phyloP scores from a whole-genome alignment of 2,888 invertebrate species.

The Bombylius major region DNA sequence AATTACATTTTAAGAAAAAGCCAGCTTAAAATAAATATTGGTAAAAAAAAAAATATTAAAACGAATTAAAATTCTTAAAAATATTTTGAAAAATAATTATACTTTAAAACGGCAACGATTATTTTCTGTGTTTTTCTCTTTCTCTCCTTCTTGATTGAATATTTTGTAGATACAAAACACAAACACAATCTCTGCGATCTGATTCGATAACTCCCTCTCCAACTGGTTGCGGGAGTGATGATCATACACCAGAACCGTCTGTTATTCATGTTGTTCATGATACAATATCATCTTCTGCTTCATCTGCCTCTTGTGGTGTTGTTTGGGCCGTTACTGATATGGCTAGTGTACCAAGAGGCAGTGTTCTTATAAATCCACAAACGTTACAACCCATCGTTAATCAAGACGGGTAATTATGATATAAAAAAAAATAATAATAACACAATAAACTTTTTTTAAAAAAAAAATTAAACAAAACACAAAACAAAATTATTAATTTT shows the following conservation, averaged over 20 bases:
- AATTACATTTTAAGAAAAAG: background rate
- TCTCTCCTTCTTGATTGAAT: background rate
- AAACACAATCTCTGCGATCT: slow-evolving; percentile 40
- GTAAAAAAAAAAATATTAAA: background rate
- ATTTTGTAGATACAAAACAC: slow-evolving; percentile 34
- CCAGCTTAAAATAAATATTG: background rate
- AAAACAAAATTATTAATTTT: slow-evolving; percentile 4
- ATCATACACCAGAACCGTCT: slow-evolving; percentile 32
- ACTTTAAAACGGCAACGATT: slow-evolving; percentile 2
- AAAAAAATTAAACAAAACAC: slow-evolving; percentile 14
- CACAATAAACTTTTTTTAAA: slow-evolving; percentile 12
- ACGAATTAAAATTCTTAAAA: background rate
- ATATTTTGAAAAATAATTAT: background rate
- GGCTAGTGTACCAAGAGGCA: slow-evolving; percentile 73
- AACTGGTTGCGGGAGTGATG: slow-evolving; percentile 44
- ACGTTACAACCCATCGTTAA: slow-evolving; percentile 38
- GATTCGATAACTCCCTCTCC: slow-evolving; percentile 70
- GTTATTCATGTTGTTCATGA: slow-evolving; percentile 18
- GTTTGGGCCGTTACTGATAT: slow-evolving; percentile 85
- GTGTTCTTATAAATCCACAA: slow-evolving; percentile 74
- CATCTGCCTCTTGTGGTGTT: slow-evolving; percentile 33
- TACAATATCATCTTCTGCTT: slow-evolving; percentile 14
- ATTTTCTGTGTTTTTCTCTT: slow-evolving; percentile 10
- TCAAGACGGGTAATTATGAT: slow-evolving; percentile 38
- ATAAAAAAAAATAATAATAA: slow-evolving; percentile 18